Evolutionary conservation across 1,140 invertebrate genomes (phyloP).

Genomic region (Lordiphosa stackelbergi): DNA sequence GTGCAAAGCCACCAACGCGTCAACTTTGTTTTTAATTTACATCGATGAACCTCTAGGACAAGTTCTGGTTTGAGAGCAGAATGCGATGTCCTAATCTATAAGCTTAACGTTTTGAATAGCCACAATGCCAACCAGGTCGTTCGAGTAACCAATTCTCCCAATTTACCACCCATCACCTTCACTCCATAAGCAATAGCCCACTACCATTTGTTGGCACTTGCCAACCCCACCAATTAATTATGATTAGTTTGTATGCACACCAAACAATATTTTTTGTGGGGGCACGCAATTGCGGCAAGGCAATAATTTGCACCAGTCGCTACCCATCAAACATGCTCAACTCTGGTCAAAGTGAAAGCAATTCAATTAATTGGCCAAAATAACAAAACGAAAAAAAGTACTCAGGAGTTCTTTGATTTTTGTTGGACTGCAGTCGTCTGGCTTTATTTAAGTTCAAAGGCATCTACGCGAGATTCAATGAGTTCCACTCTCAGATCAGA

Average conservation of each 20-base stretch:
- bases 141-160: neutral
- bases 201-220: conserved; percentile 12
- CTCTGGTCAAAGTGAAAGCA: conserved; percentile 50
- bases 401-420: neutral
- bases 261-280: conserved; percentile 17
- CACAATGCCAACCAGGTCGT: too few species aligned
- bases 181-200: neutral
- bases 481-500: neutral
- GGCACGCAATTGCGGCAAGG: neutral
- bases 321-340: too few species aligned
- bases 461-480: neutral
- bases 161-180: neutral
- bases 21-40: too few species aligned
- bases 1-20: conserved; percentile 13
- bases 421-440: neutral
- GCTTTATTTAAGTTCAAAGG: neutral
- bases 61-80: too few species aligned
- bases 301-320: too few species aligned
- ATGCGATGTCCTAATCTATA: too few species aligned
- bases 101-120: too few species aligned
- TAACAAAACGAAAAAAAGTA: neutral
- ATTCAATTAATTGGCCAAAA: conserved; percentile 34
- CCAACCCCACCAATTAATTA: conserved; percentile 48
- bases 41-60: too few species aligned
- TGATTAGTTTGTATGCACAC: conserved; percentile 56